Evolutionary conservation across 1,140 invertebrate species (phyloP).

Genomic region (Odontomachus brunneus): DNA sequence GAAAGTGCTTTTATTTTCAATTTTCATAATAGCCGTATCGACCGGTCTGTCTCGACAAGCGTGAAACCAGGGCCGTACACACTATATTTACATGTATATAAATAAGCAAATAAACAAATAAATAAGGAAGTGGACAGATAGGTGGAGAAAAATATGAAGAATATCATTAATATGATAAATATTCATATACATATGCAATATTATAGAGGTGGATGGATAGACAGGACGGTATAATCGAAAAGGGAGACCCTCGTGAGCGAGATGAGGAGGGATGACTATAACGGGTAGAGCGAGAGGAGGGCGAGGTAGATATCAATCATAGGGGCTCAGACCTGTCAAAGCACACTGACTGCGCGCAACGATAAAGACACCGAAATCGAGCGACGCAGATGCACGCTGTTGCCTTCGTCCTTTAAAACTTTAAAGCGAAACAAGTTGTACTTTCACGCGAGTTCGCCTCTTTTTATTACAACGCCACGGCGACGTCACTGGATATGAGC

Average conservation of each 20-base stretch:
- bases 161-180: not conserved
- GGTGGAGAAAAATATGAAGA: not conserved
- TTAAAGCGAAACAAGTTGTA: constrained; percentile 42
- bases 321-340: constrained; percentile 73
- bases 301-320: constrained; percentile 75
- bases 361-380: constrained; percentile 71
- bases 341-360: constrained; percentile 62
- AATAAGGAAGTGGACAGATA: not conserved
- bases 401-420: constrained; percentile 35
- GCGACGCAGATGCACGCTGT: constrained; percentile 41
- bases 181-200: not conserved
- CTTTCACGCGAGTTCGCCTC: not conserved
- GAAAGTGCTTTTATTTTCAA: constrained; percentile 71
- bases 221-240: constrained; percentile 69
- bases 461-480: constrained; percentile 15
- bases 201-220: not conserved
- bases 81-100: too few relatives aligned
- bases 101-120: not conserved
- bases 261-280: constrained; percentile 37
- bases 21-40: constrained; percentile 73
- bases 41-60: constrained; percentile 51
- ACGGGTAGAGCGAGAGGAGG: constrained; percentile 45
- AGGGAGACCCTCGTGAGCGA: constrained; percentile 57
- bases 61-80: not conserved
- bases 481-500: not conserved